These are phyloP conservation scores for Drosophila ohnishii DNA, from an alignment of 1,140 invertebrate species.

Conservation along the genomic window DNA sequence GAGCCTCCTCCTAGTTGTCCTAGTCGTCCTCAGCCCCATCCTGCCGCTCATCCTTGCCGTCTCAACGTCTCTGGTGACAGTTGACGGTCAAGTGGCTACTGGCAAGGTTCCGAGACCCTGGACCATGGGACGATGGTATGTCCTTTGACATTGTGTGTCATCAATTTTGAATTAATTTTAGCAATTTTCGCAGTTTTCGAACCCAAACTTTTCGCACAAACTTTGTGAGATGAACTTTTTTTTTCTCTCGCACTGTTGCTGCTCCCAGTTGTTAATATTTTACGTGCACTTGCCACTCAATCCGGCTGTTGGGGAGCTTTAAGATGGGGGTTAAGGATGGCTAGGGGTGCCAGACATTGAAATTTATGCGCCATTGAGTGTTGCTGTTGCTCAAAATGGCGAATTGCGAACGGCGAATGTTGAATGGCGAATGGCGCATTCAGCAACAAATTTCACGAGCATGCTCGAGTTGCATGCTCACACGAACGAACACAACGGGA, in stretches of 20 bases:
- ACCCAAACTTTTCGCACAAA: constrained; percentile 50
- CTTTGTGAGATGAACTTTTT: constrained; percentile 51
- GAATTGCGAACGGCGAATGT: constrained; percentile 20
- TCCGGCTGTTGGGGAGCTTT: constrained; percentile 19
- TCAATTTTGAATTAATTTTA: constrained; percentile 77
- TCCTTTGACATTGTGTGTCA: constrained; percentile 75
- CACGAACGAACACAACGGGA: constrained; percentile 31
- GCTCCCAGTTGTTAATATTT: constrained; percentile 64
- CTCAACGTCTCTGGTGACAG: constrained; percentile 63
- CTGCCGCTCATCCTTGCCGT: constrained; percentile 20
- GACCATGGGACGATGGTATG: constrained; percentile 24
- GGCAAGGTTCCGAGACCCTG: constrained; percentile 53
- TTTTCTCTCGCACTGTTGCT: constrained; percentile 29
- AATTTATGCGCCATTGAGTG: constrained; percentile 67
- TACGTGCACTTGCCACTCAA: constrained; percentile 67
- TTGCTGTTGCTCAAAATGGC: constrained; percentile 39
- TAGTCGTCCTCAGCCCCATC: neutral
- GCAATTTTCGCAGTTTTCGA: constrained; percentile 66
- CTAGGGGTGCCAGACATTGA: constrained; percentile 37
- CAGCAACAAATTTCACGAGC: constrained; percentile 71
- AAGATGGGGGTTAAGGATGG: constrained; percentile 1
- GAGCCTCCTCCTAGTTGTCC: constrained; percentile 11
- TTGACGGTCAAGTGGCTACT: constrained; percentile 74
- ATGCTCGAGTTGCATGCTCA: constrained; percentile 63
- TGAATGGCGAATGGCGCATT: constrained; percentile 52